phyloP scores from a whole-genome alignment of 1,140 invertebrate genomes.

The Papilio dardanus region DNA sequence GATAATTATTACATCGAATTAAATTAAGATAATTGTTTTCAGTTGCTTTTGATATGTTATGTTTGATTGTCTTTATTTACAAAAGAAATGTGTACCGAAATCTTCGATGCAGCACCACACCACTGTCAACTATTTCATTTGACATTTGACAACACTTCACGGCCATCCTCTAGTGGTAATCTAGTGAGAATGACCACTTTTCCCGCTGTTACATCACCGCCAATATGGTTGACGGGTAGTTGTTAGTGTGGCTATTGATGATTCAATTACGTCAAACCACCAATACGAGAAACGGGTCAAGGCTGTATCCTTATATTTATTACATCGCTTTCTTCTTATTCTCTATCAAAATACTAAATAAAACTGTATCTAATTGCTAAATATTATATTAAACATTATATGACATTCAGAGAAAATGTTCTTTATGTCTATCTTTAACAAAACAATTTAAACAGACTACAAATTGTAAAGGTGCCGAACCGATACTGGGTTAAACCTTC shows the following conservation, averaged over 20 bases:
- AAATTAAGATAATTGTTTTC: slow-evolving; percentile 15
- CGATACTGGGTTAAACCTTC: neutral
- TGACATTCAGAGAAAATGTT: too few relatives aligned
- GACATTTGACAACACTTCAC: neutral
- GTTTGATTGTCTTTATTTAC: neutral
- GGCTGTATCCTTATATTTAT: slow-evolving; percentile 24
- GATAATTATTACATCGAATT: neutral
- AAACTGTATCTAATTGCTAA: neutral
- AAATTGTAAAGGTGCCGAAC: neutral
- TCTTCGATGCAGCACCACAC: neutral
- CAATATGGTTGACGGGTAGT: neutral
- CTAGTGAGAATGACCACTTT: neutral
- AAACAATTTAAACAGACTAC: neutral
- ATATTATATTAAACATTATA: neutral
- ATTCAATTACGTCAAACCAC: slow-evolving; percentile 29
- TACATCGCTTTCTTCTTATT: neutral
- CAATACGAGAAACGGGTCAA: slow-evolving; percentile 17
- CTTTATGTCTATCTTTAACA: neutral
- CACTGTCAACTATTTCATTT: neutral
- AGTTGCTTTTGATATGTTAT: neutral
- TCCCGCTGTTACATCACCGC: neutral
- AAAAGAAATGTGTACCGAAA: neutral
- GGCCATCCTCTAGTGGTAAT: neutral
- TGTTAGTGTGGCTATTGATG: slow-evolving; percentile 21
- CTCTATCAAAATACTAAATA: neutral